Evolutionary conservation across 2,888 invertebrate genomes (phyloP).

Genomic region (Neria commutata): DNA sequence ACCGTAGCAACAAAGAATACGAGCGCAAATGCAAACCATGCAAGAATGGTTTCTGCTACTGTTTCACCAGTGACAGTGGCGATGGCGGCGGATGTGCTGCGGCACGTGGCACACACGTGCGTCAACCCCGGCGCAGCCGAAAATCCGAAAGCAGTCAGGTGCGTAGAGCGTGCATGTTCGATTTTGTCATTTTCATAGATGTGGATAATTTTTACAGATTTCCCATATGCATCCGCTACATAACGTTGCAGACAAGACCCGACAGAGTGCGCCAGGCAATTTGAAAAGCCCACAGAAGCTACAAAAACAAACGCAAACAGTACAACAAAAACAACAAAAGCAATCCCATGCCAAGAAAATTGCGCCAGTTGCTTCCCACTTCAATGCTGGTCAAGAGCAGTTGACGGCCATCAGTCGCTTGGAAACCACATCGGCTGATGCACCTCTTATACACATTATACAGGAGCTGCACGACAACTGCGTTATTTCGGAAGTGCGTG

Average conservation of each 20-base stretch:
- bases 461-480: conserved; percentile 58
- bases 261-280: conserved; percentile 29
- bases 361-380: conserved; percentile 7
- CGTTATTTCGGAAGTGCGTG: conserved; percentile 58
- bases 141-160: conserved; percentile 44
- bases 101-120: conserved; percentile 40
- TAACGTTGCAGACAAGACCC: conserved; percentile 23
- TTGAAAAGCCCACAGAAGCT: conserved; percentile 16
- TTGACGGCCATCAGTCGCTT: conserved; percentile 46
- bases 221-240: not conserved
- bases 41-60: conserved; percentile 59
- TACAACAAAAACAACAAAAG: conserved; percentile 7
- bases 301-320: not conserved
- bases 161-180: not conserved
- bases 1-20: conserved; percentile 54
- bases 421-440: conserved; percentile 39
- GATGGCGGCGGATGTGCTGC: conserved; percentile 40
- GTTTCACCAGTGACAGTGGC: conserved; percentile 61
- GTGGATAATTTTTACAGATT: conserved; percentile 3
- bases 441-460: conserved; percentile 58
- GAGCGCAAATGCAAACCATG: conserved; percentile 58
- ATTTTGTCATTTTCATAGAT: conserved; percentile 7
- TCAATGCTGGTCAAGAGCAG: conserved; percentile 9
- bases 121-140: conserved; percentile 41
- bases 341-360: conserved; percentile 7